Conservation (phyloP, 2,113 vertebrate species). For the Hippoglossus stenolepis region DNA sequence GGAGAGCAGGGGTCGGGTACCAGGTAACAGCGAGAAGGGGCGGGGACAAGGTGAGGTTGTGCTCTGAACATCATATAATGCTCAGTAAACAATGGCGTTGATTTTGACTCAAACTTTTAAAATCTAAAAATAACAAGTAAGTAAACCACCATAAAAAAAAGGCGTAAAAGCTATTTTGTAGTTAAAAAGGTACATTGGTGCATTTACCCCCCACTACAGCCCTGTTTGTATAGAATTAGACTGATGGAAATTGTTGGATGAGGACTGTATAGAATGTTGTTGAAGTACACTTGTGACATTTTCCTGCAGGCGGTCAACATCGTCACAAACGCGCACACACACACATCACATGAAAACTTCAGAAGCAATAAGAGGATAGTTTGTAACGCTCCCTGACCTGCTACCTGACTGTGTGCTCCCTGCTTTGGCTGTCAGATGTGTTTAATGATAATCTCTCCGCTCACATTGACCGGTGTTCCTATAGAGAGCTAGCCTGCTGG, state of each 20-base stretch:
- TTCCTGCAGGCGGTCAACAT: conserved; percentile 23
- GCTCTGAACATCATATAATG: no score
- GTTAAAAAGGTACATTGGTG: no score
- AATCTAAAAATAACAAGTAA: no score
- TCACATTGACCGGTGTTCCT: conserved; percentile 59
- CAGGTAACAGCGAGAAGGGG: no score
- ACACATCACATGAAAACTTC: conserved; percentile 43
- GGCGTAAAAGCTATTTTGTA: no score
- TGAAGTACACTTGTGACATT: conserved; percentile 10
- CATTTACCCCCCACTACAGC: no score
- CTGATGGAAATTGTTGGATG: conserved; percentile 29
- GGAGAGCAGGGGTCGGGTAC: no score
- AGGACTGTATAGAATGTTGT: conserved; percentile 15
- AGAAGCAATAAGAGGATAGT: conserved; percentile 53
- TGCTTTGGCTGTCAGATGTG: conserved; percentile 74
- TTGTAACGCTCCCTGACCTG: conserved; percentile 66
- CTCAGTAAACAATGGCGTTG: no score
- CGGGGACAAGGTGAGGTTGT: no score
- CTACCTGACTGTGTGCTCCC: conserved; percentile 64
- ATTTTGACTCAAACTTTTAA: no score
- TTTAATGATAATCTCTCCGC: conserved; percentile 72
- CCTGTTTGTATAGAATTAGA: conserved; percentile 23
- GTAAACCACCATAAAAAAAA: no score
- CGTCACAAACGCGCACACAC: neutral
- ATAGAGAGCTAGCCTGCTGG: conserved; percentile 71